phyloP scores from a whole-genome alignment of 2,888 invertebrate species.

The Rhodophaea formosa region DNA sequence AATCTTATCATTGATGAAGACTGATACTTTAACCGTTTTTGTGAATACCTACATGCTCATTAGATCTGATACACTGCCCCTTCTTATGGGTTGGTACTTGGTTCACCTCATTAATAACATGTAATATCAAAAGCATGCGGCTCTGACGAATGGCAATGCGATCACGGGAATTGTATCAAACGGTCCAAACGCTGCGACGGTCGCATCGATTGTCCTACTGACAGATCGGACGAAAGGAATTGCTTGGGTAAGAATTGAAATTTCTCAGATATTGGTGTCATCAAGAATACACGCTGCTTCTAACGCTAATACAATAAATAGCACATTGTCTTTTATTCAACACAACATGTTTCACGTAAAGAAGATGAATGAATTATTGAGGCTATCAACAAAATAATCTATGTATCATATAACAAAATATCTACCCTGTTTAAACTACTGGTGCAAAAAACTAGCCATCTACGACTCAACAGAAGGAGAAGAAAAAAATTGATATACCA shows the following conservation, averaged over 20 bases:
- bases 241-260: slow-evolving; percentile 77
- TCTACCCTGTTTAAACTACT: too few species aligned
- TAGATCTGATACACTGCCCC: neutral
- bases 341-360: neutral
- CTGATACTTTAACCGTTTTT: too few species aligned
- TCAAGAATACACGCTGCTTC: too few species aligned
- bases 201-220: slow-evolving; percentile 85
- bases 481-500: too few species aligned
- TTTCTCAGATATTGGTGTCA: neutral
- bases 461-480: too few species aligned
- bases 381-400: neutral
- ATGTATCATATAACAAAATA: too few species aligned
- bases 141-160: slow-evolving; percentile 87
- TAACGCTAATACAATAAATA: neutral
- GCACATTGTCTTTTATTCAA: neutral
- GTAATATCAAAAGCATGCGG: slow-evolving; percentile 80
- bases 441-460: too few species aligned
- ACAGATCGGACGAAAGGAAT: slow-evolving; percentile 87
- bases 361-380: neutral
- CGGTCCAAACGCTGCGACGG: slow-evolving; percentile 83
- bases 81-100: neutral
- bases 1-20: too few species aligned
- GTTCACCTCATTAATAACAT: slow-evolving; percentile 25
- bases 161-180: slow-evolving; percentile 84
- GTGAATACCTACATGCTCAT: too few species aligned